Percentiles rank a stretch among this genome's conserved stretches.
Evolutionary conservation across 2,113 vertebrate species (phyloP).

Genomic region (Etheostoma cragini): DNA sequence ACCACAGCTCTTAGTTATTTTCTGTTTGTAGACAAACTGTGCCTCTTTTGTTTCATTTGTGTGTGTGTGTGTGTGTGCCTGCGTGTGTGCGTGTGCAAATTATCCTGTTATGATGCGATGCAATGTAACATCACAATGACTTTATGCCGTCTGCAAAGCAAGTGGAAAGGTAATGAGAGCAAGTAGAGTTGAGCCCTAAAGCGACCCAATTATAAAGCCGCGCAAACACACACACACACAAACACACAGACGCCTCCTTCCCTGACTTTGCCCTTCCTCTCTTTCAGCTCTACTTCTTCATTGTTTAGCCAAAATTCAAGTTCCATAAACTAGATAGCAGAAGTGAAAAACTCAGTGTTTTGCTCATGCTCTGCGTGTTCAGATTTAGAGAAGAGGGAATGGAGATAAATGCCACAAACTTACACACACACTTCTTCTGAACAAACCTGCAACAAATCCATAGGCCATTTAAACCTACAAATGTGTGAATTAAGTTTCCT

Average conservation of each 20-base stretch:
- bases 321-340: not conserved
- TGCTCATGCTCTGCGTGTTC: not conserved
- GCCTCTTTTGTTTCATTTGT: conserved; percentile 18
- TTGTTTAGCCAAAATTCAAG: conserved; percentile 23
- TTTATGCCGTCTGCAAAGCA: conserved; percentile 7
- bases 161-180: conserved; percentile 22
- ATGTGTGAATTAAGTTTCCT: not conserved
- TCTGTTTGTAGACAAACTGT: conserved; percentile 32
- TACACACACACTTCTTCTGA: conserved; percentile 2
- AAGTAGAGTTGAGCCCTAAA: conserved; percentile 49
- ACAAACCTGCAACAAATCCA: not conserved
- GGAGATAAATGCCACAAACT: not conserved
- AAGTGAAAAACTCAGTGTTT: not conserved
- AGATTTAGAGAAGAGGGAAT: conserved; percentile 1
- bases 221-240: not conserved
- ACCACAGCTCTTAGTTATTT: not conserved
- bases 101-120: not conserved
- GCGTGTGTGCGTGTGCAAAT: not conserved
- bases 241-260: not conserved
- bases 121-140: not conserved
- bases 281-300: conserved; percentile 74
- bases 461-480: not conserved
- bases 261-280: conserved; percentile 41
- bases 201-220: conserved; percentile 34
- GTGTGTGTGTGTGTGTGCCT: not conserved